Conservation (phyloP, 2,888 invertebrate species). For the Tiliacea citrago region DNA sequence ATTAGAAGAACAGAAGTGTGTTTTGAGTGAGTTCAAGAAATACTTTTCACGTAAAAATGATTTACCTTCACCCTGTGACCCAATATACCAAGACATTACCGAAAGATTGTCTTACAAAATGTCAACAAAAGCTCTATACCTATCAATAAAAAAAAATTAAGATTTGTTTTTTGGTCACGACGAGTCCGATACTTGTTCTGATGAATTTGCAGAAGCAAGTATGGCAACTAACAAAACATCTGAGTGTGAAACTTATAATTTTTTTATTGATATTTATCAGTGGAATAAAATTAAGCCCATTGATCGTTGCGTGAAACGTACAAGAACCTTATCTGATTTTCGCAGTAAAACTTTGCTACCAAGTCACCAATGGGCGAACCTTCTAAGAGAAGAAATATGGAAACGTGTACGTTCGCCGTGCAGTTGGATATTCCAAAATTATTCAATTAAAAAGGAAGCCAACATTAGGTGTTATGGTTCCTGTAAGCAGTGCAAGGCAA, state of each 20-base stretch:
- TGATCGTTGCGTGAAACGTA: too few relatives aligned
- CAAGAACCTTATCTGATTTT: too few relatives aligned
- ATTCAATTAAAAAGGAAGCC: neutral
- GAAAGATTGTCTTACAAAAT: conserved; percentile 4
- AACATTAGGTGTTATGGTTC: neutral
- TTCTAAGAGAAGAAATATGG: conserved; percentile 12
- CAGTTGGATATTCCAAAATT: conserved; percentile 6
- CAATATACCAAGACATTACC: conserved; percentile 2
- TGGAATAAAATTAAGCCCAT: too few relatives aligned
- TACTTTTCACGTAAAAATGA: conserved; percentile 8
- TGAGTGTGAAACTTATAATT: neutral
- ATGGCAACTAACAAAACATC: conserved; percentile 1
- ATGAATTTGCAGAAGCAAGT: conserved; percentile 1
- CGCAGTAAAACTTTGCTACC: too few relatives aligned
- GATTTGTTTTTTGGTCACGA: conserved; percentile 2
- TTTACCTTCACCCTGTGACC: conserved; percentile 11
- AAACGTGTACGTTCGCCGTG: neutral
- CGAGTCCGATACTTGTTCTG: conserved; percentile 4
- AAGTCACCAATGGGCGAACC: neutral
- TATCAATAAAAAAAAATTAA: neutral
- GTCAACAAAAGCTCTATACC: conserved; percentile 3
- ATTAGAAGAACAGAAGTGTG: conserved; percentile 10
- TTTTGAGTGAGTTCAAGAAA: conserved; percentile 7
- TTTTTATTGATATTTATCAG: too few relatives aligned
- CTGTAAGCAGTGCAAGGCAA: conserved; percentile 15